Evolutionary conservation across 2,888 invertebrate genomes (phyloP).

Genomic region (Dynastes tityus): DNA sequence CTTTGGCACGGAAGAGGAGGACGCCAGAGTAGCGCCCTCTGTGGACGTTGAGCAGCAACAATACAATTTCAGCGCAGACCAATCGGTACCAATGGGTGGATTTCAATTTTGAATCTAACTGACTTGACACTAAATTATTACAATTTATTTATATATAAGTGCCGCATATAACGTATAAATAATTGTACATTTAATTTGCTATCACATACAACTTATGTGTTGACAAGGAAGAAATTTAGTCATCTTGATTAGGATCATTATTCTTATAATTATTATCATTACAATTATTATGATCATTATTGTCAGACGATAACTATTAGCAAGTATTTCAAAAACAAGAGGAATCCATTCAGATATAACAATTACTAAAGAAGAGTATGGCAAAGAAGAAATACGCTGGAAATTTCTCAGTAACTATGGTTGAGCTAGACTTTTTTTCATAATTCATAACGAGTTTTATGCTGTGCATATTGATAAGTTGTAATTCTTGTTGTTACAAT

Average conservation of each 20-base stretch:
- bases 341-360: background rate
- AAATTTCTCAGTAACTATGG: conserved; percentile 32
- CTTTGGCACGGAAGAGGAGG: conserved; percentile 93
- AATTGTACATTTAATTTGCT: conserved; percentile 51
- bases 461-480: conserved; percentile 39
- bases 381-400: conserved; percentile 7
- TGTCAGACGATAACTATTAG: conserved; percentile 29
- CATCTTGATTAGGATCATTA: conserved; percentile 49
- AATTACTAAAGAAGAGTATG: conserved; percentile 3
- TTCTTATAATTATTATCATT: conserved; percentile 28
- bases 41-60: conserved; percentile 82
- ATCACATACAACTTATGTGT: conserved; percentile 50
- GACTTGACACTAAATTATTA: conserved; percentile 50
- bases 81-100: conserved; percentile 83
- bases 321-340: conserved; percentile 7
- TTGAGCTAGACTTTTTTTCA: conserved; percentile 40
- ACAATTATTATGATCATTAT: conserved; percentile 26
- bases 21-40: conserved; percentile 84
- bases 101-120: conserved; percentile 80
- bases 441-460: conserved; percentile 45
- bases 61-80: conserved; percentile 82
- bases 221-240: conserved; percentile 47
- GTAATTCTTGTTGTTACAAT: conserved; percentile 9
- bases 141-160: conserved; percentile 52
- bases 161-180: conserved; percentile 55